These are phyloP conservation scores for Meloidogyne hapla DNA, from an alignment of 1,140 invertebrate genomes.

Conservation along the genomic window DNA sequence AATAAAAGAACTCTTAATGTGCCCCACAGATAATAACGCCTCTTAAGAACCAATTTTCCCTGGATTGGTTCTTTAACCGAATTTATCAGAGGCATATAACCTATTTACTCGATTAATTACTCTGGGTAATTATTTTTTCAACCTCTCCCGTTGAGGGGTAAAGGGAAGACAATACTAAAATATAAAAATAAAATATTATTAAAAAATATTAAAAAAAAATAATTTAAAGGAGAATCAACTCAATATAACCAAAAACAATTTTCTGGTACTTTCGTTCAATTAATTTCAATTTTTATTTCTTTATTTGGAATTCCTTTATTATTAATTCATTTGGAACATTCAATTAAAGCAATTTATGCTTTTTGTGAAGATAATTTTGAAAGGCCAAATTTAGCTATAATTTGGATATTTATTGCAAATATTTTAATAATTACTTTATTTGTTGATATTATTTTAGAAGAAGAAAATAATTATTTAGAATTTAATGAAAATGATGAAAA, in stretches of 20 bases:
- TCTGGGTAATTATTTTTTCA: too few relatives aligned
- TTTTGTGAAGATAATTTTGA: conserved; percentile 20
- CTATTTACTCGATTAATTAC: too few relatives aligned
- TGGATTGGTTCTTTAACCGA: too few relatives aligned
- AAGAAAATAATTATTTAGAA: not conserved
- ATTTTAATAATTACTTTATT: conserved; percentile 16
- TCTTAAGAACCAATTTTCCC: too few relatives aligned
- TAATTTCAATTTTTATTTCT: not conserved
- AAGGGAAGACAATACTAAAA: too few relatives aligned
- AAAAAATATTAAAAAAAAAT: not conserved
- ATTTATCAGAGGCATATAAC: too few relatives aligned
- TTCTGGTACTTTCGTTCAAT: conserved; percentile 3
- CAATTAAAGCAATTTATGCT: conserved; percentile 16
- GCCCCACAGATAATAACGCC: too few relatives aligned
- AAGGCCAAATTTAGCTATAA: not conserved
- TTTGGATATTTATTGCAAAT: not conserved
- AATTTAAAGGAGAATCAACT: not conserved
- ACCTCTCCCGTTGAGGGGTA: too few relatives aligned
- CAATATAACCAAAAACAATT: not conserved
- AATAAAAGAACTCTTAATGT: too few relatives aligned
- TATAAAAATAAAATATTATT: not conserved
- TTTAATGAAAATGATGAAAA: conserved; percentile 13
- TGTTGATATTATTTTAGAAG: not conserved
- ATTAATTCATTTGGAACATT: conserved; percentile 23
- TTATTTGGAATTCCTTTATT: conserved; percentile 23